Base-by-base conservation (phyloP, 2,113 vertebrate genomes). In the Gobiocypris rarus region DNA sequence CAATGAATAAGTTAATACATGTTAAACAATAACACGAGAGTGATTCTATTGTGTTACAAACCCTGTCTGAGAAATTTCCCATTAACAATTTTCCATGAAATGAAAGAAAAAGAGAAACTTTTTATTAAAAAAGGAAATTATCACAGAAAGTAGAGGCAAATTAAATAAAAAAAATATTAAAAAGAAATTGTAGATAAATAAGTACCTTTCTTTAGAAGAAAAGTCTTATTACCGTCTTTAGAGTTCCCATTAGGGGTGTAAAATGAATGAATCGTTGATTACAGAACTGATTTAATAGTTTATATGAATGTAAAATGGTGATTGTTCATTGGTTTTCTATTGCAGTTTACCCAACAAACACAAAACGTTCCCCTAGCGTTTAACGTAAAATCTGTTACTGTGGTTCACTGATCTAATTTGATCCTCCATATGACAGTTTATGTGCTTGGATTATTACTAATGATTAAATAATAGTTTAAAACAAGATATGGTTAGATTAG, bases 1-100 rank as follows among this genome's bases (percentile, higher is more conserved):
- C n/a, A 54, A 67, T 56, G 0, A 56, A 84, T 26, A 61, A n/a
- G 56, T 70, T 54, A 84, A 84, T 41, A 84, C 76, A 50, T 14
- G 50, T 48, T 26, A 48, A 79, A 79, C 52, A 31, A 31, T 70
- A 15, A 26, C 70, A 73, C 34, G 48, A 3, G 13, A 48, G 70
- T 45, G 5, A 48, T 48, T 48, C 41, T 48, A 15, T 2, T 38
- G 17, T n/a, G n/a, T n/a, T n/a, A n/a, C n/a, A n/a, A n/a, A n/a
- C n/a, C n/a, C n/a, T n/a, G n/a, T n/a, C n/a, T n/a, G n/a, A 38
- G 31, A 8, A 69, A 69, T 69, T 22, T 1, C 31, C 3, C 9
- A n/a, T 31, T 1, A 1, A 31, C 28, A 31, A 31, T 31, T 31
- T 31, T 31, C 1, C 17, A 67, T 67, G 4, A 17, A 34, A 17